Evolutionary conservation across 2,113 vertebrate species (phyloP).

Genomic region (Ploceus nigricollis): DNA sequence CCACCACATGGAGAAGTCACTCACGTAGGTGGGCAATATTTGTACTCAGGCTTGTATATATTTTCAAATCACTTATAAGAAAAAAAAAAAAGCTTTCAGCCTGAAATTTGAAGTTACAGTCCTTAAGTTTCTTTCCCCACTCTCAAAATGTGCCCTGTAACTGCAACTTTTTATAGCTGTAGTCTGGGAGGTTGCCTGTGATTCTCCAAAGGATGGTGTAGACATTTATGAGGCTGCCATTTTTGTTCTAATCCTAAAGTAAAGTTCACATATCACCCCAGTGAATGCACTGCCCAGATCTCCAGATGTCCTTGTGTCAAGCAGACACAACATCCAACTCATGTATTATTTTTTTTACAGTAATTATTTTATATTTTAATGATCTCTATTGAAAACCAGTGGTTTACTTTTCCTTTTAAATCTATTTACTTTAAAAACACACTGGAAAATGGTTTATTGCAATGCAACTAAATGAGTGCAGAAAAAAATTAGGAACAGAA

Average conservation of each 20-base stretch:
- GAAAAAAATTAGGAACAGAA: neutral
- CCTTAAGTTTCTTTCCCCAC: neutral
- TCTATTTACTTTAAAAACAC: neutral
- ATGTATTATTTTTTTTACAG: neutral
- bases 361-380: neutral
- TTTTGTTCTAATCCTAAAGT: conserved; percentile 67
- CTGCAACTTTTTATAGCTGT: neutral
- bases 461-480: neutral
- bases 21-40: rapidly evolving
- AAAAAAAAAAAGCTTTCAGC: neutral
- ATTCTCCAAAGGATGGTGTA: conserved; percentile 22
- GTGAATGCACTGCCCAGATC: conserved; percentile 49
- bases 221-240: conserved; percentile 51
- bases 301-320: conserved; percentile 49
- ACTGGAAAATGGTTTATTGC: neutral
- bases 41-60: rapidly evolving
- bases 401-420: neutral
- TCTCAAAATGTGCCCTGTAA: neutral
- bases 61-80: neutral
- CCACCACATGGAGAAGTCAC: rapidly evolving
- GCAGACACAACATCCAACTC: neutral
- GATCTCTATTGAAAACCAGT: neutral
- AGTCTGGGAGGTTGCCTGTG: neutral
- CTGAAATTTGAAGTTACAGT: neutral
- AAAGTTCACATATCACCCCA: conserved; percentile 58